Conservation (phyloP, 2,113 vertebrate species). For the Scomber colias region DNA sequence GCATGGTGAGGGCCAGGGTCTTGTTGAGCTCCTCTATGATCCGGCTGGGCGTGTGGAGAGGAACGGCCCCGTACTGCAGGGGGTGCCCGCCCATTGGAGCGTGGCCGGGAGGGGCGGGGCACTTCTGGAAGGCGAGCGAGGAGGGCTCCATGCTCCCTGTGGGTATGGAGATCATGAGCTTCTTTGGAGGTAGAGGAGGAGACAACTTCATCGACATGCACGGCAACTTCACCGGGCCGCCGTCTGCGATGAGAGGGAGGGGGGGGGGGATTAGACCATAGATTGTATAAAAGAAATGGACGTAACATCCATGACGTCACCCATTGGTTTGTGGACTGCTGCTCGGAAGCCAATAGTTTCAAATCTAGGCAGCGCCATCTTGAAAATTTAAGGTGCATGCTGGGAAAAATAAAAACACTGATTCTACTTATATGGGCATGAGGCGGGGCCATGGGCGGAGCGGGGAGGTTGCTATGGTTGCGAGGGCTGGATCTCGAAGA, state of each 20-base stretch:
- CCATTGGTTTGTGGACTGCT: too few relatives aligned
- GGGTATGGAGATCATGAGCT: slow-evolving; percentile 97
- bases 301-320: too few relatives aligned
- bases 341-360: too few relatives aligned
- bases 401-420: too few relatives aligned
- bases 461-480: too few relatives aligned
- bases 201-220: slow-evolving; percentile 94
- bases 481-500: too few relatives aligned
- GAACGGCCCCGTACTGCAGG: slow-evolving; percentile 88
- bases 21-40: slow-evolving; percentile 98
- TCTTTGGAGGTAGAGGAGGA: slow-evolving; percentile 99
- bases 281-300: too few relatives aligned
- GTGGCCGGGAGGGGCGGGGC: slow-evolving; percentile 87
- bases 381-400: too few relatives aligned
- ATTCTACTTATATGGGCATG: too few relatives aligned
- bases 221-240: slow-evolving; percentile 91
- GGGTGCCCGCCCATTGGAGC: slow-evolving; percentile 88
- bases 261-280: background rate
- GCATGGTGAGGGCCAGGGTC: slow-evolving; percentile 97
- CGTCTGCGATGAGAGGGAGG: slow-evolving; percentile 83
- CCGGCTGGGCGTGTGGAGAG: slow-evolving; percentile 90
- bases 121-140: slow-evolving; percentile 90
- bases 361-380: too few relatives aligned
- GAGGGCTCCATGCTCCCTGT: slow-evolving; percentile 90
- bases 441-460: too few relatives aligned